Conservation (phyloP, 1,140 invertebrate genomes). For the Cheumatopsyche charites region DNA sequence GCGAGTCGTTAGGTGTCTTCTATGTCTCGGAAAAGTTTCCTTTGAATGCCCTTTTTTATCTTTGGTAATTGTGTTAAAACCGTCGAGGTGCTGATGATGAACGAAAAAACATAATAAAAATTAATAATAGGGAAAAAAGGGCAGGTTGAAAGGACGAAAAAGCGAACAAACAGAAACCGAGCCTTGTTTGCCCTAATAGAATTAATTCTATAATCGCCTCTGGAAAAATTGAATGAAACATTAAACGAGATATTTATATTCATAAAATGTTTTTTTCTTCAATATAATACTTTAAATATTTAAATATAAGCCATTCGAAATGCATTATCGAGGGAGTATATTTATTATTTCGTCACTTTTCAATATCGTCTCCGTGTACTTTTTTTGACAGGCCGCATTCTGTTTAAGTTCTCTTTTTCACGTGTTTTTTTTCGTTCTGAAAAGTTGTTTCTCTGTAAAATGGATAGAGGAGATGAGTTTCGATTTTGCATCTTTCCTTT, state of each 20-base stretch:
- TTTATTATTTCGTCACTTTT: slow-evolving; percentile 30
- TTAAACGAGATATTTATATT: not conserved
- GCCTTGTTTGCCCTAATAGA: not conserved
- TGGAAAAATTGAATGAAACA: slow-evolving; percentile 6
- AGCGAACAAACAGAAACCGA: not conserved
- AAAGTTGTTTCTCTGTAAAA: slow-evolving; percentile 39
- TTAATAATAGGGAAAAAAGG: slow-evolving; percentile 2
- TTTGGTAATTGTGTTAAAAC: slow-evolving; percentile 1
- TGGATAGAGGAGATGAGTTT: slow-evolving; percentile 16
- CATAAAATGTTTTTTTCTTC: no score
- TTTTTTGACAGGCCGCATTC: slow-evolving; percentile 21
- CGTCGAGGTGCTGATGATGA: slow-evolving; percentile 11
- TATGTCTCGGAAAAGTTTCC: slow-evolving; percentile 5
- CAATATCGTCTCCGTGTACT: slow-evolving; percentile 26
- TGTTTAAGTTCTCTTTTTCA: slow-evolving; percentile 6
- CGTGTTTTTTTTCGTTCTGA: not conserved
- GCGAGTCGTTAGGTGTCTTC: no score
- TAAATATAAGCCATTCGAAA: slow-evolving; percentile 17
- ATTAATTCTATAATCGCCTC: slow-evolving; percentile 7
- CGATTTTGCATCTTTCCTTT: slow-evolving; percentile 31
- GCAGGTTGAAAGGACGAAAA: not conserved
- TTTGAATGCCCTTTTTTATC: not conserved
- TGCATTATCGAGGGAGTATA: slow-evolving; percentile 29
- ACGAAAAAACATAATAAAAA: slow-evolving; percentile 14
- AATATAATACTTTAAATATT: not conserved